These are phyloP conservation scores for Enteromius radiatus DNA, from an alignment of 2,797 vertebrate species.

Conservation along the genomic window DNA sequence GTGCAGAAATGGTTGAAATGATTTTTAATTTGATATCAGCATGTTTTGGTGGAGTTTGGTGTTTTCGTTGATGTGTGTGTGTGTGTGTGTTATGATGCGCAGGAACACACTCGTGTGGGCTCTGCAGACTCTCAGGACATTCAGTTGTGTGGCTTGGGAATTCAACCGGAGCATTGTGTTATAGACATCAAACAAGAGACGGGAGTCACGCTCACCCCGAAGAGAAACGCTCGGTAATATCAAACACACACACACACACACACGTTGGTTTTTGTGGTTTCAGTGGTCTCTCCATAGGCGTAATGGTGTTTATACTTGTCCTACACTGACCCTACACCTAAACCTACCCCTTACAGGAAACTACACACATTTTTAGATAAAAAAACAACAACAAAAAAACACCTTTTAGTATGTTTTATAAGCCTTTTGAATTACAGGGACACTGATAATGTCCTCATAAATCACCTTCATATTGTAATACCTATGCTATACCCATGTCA, in stretches of 20 bases:
- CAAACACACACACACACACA: constrained; percentile 66
- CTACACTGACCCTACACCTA: too few species aligned
- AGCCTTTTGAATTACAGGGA: too few species aligned
- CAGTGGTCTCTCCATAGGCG: too few species aligned
- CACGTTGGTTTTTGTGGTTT: too few species aligned
- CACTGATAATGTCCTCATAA: too few species aligned
- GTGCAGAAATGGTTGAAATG: background rate
- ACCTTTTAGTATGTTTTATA: too few species aligned
- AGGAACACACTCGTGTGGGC: constrained; percentile 88
- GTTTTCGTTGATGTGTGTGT: background rate
- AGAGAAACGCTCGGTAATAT: constrained; percentile 86
- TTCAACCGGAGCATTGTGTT: constrained; percentile 90
- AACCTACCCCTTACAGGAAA: too few species aligned
- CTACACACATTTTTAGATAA: too few species aligned
- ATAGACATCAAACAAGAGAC: constrained; percentile 85
- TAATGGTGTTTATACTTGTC: too few species aligned
- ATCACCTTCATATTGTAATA: too few species aligned
- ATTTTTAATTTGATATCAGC: background rate
- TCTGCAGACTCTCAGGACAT: constrained; percentile 94
- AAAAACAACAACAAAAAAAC: too few species aligned
- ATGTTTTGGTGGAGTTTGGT: background rate
- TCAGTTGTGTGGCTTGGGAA: constrained; percentile 96
- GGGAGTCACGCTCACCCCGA: constrained; percentile 87
- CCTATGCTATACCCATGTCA: too few species aligned
- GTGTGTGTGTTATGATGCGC: constrained; percentile 17